A percentile compares a stretch with the other conserved stretches of the same genome.
Evolutionary conservation across 2,888 invertebrate genomes (phyloP).

Genomic region (Malacosoma neustria): DNA sequence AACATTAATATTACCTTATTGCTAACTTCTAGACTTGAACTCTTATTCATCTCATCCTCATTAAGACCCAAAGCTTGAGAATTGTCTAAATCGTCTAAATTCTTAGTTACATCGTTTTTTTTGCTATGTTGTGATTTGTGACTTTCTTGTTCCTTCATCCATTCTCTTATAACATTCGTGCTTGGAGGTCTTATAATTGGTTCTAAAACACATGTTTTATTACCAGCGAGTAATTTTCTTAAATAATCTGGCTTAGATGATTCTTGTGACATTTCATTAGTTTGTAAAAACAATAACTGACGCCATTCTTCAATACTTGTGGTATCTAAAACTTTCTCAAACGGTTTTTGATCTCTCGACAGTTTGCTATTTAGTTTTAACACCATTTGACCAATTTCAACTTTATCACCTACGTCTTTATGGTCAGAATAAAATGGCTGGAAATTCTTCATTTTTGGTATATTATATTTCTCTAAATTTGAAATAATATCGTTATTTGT

Average conservation of each 20-base stretch:
- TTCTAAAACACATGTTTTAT: conserved; percentile 67
- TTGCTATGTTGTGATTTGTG: conserved; percentile 3
- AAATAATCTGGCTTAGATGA: conserved; percentile 49
- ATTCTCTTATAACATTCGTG: conserved; percentile 55
- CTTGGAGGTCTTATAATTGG: conserved; percentile 77
- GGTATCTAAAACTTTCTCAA: conserved; percentile 67
- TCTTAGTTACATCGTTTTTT: conserved; percentile 29
- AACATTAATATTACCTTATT: conserved; percentile 26
- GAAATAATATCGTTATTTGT: conserved; percentile 56
- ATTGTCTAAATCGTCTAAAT: conserved; percentile 54
- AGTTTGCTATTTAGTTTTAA: conserved; percentile 77
- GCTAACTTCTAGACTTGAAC: conserved; percentile 37
- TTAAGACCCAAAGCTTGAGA: conserved; percentile 58
- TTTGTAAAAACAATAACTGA: conserved; percentile 61
- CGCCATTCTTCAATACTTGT: conserved; percentile 74
- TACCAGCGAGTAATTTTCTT: conserved; percentile 72
- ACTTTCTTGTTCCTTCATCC: conserved; percentile 22
- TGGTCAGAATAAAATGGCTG: conserved; percentile 83
- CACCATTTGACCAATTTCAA: conserved; percentile 80
- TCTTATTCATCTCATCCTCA: conserved; percentile 46
- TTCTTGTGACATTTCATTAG: conserved; percentile 47
- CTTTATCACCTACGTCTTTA: conserved; percentile 80
- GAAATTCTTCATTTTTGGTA: conserved; percentile 59
- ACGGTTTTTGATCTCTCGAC: conserved; percentile 76
- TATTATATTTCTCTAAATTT: conserved; percentile 64